Base-by-base conservation (phyloP, 2,888 invertebrate species). In the Iphiclides podalirius region DNA sequence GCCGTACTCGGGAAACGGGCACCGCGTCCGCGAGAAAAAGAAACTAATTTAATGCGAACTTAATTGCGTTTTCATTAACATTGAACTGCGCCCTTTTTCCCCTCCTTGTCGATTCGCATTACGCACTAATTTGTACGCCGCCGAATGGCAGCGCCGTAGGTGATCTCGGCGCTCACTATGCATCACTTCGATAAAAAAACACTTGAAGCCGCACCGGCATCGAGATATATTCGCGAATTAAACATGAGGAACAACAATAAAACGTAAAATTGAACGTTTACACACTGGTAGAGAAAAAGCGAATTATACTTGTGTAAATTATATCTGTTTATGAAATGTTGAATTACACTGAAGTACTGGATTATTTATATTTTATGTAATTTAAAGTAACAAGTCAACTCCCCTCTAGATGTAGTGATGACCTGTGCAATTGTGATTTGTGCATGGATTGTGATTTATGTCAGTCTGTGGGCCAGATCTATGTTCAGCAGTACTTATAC, bases 11-110 rank as follows among this genome's bases (percentile, higher is more conserved):
- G 55, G 56, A 55, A 57, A 54, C 58, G 53, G 58, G 53, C 55
- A 58, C 58, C 63, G n/a, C 59, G 58, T 64, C 53, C 53, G 52
- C 61, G 61, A 61, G 63, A 62, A 64, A 67, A 61, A 65, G 66
- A 66, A 67, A 67, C 66, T 61, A 63, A 61, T 64, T 66, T 63
- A 69, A 68, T 69, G 59, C 59, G 53, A 58, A 59, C 58, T 70
- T 75, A 66, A 75, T 70, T 72, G 64, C 66, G 55, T 72, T 73
- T 72, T 72, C 66, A 74, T 75, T 69, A 64, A 72, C 66, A 64
- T 58, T 53, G 62, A 60, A 61, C 62, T 12, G 2, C 11, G 20
- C 6, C 4, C 6, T 20, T 20, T 20, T 20, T 20, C 6, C 20
- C n/a, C 53, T 58, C 48, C 44, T 42, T 49, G 40, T 38, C 52